Evolutionary conservation across 2,888 invertebrate species (phyloP), one percentile per base, ranked within the genome.

Genomic region (Allophyes oxyacanthae): DNA sequence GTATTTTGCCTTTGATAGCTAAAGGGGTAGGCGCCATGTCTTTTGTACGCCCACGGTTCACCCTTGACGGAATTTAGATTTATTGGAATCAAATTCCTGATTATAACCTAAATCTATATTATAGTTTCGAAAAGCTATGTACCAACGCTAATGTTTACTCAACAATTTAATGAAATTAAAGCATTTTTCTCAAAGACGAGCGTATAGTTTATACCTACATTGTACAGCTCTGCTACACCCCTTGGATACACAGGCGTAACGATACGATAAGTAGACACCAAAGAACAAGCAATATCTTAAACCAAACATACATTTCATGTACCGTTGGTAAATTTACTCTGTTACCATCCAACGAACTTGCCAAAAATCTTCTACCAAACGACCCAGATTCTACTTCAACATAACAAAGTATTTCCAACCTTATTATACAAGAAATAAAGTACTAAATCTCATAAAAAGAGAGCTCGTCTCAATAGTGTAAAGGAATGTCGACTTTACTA

Each of bases 271-370:
- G 33, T 52, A 57, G 42, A 55, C 20, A 20, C 20, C 4, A 52
- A 51, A 54, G 20, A 71, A 54, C 46, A 20, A 50, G 6, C 41
- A 34, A 49, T 45, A 38, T 49, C 44, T 57, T 58, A 42, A 38
- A 48, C 26, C 56, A 53, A 62, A 53, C 55, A 62, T 30, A 67
- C 54, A 64, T 64, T 69, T 56, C 50, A 45, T 54, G 30, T 34
- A 32, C 48, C 40, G 52, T 14, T 44, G 48, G 46, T 64, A 74
- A 67, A 70, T 49, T 59, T 60, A 46, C 56, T 57, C 61, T 71
- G 82, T 83, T 76, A 60, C 82, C 57, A 76, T 15, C 71, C 71
- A 49, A 74, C 43, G 54, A 54, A 70, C 64, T 72, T 80, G 81
- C 81, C 78, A 81, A 81, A 80, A 72, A 71, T 34, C 36, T 52